Conservation (phyloP, 1,140 invertebrate species). For the Macrobrachium nipponense region DNA sequence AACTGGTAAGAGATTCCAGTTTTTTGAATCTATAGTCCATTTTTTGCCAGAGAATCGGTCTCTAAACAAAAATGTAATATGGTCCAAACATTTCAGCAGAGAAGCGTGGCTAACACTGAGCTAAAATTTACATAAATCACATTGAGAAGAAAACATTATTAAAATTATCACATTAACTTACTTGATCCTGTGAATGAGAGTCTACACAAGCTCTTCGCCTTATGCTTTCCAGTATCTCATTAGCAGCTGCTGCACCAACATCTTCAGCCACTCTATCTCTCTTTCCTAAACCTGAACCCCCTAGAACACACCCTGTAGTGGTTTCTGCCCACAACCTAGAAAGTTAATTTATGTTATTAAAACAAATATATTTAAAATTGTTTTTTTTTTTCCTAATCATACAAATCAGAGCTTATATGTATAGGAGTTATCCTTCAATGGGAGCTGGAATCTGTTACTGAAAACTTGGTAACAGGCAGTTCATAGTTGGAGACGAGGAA, state of each 20-base stretch:
- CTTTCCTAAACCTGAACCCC: slow-evolving; percentile 77
- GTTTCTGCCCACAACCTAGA: slow-evolving; percentile 72
- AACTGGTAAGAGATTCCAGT: no score
- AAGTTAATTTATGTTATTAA: slow-evolving; percentile 68
- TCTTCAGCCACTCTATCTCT: slow-evolving; percentile 71
- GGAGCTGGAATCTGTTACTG: no score
- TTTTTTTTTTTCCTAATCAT: no score
- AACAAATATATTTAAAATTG: no score
- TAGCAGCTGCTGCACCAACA: slow-evolving; percentile 74
- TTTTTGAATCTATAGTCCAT: no score
- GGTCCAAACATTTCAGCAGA: background rate
- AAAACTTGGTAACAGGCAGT: no score
- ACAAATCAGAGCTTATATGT: no score
- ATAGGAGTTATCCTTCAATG: no score
- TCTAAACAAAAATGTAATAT: no score
- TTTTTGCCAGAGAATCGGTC: no score
- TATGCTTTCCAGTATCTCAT: slow-evolving; percentile 72
- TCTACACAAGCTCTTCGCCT: slow-evolving; percentile 80
- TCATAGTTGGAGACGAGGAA: no score
- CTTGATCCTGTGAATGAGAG: slow-evolving; percentile 79
- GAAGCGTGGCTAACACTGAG: no score
- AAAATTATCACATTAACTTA: slow-evolving; percentile 66
- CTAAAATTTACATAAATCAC: slow-evolving; percentile 45
- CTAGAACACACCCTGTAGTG: slow-evolving; percentile 77
- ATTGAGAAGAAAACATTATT: slow-evolving; percentile 35